Base-by-base conservation (phyloP, 1,140 invertebrate species). In the Zaprionus inermis region DNA sequence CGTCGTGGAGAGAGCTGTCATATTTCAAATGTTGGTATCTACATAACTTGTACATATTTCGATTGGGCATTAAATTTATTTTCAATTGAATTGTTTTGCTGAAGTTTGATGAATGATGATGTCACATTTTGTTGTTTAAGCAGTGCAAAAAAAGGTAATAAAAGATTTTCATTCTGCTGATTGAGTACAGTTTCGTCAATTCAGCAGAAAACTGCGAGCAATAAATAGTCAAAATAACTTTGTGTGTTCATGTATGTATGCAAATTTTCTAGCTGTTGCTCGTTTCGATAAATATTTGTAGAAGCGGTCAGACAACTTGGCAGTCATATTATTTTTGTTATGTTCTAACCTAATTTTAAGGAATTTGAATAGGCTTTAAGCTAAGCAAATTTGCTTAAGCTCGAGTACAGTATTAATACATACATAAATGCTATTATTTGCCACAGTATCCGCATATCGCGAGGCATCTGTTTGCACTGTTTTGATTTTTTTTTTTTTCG, bases 31-130 rank as follows among this genome's bases (percentile, higher is more conserved):
- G 24, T 28, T 28, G 24, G 7, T 38, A 38, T 38, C n/a, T 16
- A 44, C n/a, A 44, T 11, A 49, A 2, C 6, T 49, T 49, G 44
- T 11, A 5, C 10, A 1, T 49, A 20, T 20, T n/a, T 20, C 1
- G 12, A 49, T 49, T 49, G 18, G 11, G 16, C 44, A 22, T 22
- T 12, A 12, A 4, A 49, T 18, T 5, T 1, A 49, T 22, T 20
- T 22, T 20, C 44, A 49, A 49, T 49, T 49, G 18, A 49, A 54
- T 54, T 58, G 34, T 58, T 41, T 28, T 18, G 9, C 18, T 12
- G 9, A 46, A 30, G 5, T 18, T 18, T 49, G n/a, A n/a, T 44
- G 14, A 28, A 11, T 1, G 32, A 30, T 32, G 30, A 58, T 10
- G 18, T 22, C 44, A 49, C 5, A 22, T 22, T 49, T 20, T 49